Percentiles rank a stretch among this genome's conserved stretches.
These are phyloP conservation scores for Lypha dubia DNA, from an alignment of 2,888 invertebrate species.

Conservation along the genomic window DNA sequence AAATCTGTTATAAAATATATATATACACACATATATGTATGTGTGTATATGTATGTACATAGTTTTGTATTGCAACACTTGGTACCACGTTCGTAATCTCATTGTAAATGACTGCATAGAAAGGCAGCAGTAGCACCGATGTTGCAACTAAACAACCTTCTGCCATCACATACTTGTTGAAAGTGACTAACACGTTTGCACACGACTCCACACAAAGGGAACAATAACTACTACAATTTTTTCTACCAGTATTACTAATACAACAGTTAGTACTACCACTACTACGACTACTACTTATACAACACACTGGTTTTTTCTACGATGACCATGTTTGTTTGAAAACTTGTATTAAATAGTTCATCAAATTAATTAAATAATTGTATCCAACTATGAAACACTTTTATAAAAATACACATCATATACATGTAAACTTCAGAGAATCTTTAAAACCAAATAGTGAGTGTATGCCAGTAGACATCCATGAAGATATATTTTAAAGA, in stretches of 20 bases:
- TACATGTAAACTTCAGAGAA: no score
- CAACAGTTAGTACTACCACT: background rate
- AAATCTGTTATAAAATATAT: conserved; percentile 60
- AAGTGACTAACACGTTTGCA: conserved; percentile 18
- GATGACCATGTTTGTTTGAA: background rate
- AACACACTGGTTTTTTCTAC: conserved; percentile 22
- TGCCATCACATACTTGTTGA: conserved; percentile 50
- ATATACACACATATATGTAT: no score
- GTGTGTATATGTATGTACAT: no score
- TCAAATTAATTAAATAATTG: no score
- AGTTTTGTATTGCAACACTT: conserved; percentile 23
- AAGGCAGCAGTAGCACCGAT: conserved; percentile 46
- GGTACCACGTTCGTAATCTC: conserved; percentile 20
- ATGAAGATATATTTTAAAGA: no score
- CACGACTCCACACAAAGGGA: background rate
- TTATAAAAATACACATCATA: no score
- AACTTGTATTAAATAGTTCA: no score
- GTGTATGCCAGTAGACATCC: no score
- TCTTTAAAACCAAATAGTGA: no score
- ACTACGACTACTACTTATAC: background rate
- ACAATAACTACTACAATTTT: conserved; percentile 1
- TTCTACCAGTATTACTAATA: background rate
- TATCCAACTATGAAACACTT: no score
- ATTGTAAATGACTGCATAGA: conserved; percentile 53
- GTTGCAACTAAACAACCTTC: conserved; percentile 60